A percentile compares a stretch with the other conserved stretches of the same genome.
These are phyloP conservation scores for Guaruba guarouba DNA, from an alignment of 2,113 vertebrate species.

Conservation along the genomic window DNA sequence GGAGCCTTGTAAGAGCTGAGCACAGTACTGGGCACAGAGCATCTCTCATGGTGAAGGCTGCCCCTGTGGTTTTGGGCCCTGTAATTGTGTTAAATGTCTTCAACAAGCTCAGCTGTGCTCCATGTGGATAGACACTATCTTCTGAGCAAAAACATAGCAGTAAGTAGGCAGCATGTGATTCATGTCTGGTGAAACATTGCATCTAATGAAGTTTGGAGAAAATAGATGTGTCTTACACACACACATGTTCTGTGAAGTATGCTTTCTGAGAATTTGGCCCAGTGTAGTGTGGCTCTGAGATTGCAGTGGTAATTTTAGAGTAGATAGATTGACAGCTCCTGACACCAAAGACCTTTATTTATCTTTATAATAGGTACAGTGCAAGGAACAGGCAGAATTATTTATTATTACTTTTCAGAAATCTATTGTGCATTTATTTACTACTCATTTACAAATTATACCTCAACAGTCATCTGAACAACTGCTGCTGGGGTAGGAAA, in stretches of 20 bases:
- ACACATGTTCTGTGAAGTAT: not conserved
- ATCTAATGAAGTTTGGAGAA: not conserved
- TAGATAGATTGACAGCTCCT: not conserved
- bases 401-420: not conserved
- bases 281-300: not conserved
- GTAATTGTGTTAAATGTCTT: not conserved
- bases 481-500: not conserved
- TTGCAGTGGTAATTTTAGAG: not conserved
- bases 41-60: not conserved
- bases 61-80: not conserved
- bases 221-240: not conserved
- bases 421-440: conserved; percentile 17
- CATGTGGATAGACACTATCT: not conserved
- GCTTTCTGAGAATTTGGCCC: not conserved
- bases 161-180: not conserved
- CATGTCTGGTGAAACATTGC: not conserved
- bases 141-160: not conserved
- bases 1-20: not conserved
- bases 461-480: not conserved
- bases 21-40: not conserved
- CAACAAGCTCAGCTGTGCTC: not conserved
- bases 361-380: not conserved
- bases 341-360: not conserved
- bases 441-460: not conserved
- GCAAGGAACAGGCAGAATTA: not conserved